phyloP scores from a whole-genome alignment of 1,140 invertebrate genomes.

The Trichogramma pretiosum region DNA sequence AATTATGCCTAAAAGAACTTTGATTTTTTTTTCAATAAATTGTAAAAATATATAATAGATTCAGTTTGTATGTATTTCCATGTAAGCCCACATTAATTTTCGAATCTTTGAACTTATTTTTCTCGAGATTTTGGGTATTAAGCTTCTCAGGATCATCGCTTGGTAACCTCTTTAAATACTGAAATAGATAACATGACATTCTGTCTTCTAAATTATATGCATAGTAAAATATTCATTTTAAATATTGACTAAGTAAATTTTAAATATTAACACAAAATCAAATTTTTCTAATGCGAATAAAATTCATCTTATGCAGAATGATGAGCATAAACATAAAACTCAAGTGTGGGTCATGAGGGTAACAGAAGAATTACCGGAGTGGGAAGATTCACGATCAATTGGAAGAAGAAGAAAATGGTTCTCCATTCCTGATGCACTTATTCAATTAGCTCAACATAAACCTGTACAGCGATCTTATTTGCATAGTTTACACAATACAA shows the following conservation, averaged over 20 bases:
- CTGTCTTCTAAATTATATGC: neutral
- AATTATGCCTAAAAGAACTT: too few species aligned
- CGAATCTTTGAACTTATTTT: too few species aligned
- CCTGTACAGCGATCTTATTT: conserved; percentile 82
- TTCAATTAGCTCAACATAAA: conserved; percentile 79
- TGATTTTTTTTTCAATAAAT: too few species aligned
- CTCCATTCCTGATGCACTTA: conserved; percentile 75
- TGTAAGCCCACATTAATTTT: too few species aligned
- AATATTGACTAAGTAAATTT: conserved; percentile 10
- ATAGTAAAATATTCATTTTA: neutral
- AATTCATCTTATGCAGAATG: conserved; percentile 77
- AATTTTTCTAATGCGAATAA: conserved; percentile 13
- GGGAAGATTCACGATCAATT: conserved; percentile 85
- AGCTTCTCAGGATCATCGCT: too few species aligned
- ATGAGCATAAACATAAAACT: conserved; percentile 84
- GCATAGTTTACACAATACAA: conserved; percentile 48
- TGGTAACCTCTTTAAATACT: too few species aligned
- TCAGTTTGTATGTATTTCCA: too few species aligned
- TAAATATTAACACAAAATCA: conserved; percentile 11
- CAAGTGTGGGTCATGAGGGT: conserved; percentile 88
- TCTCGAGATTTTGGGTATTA: too few species aligned
- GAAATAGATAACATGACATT: too few species aligned
- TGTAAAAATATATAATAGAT: too few species aligned
- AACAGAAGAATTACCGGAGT: conserved; percentile 83
- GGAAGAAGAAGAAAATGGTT: conserved; percentile 89